Evolutionary conservation across 2,113 vertebrate species (phyloP).

Genomic region (Petroica traversi): DNA sequence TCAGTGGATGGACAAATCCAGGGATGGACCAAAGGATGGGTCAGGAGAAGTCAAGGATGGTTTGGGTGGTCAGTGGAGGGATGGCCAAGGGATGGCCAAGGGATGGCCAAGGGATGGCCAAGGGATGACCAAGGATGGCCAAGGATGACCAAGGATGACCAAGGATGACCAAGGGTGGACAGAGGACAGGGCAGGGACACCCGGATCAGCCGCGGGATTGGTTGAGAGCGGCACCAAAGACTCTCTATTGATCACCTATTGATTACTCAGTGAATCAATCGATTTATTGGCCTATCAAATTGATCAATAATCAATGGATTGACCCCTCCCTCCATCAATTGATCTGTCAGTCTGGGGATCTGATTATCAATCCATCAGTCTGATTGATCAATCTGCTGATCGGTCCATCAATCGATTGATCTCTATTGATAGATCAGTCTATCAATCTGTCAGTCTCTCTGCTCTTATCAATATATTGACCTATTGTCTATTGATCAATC

Average conservation of each 20-base stretch:
- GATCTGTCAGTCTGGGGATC: not conserved
- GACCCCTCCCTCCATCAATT: not conserved
- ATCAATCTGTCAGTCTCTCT: not conserved
- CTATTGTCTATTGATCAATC: not conserved
- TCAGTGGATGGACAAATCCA: not conserved
- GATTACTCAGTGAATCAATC: fast-evolving
- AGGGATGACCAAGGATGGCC: no score
- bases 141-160: not conserved
- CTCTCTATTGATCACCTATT: not conserved
- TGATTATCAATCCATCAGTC: not conserved
- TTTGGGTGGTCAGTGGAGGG: not conserved
- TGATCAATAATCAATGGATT: not conserved
- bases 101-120: no score
- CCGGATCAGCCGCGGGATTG: fast-evolving
- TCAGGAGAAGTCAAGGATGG: not conserved
- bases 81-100: fast-evolving
- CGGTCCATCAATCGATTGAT: not conserved
- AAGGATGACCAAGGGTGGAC: fast-evolving
- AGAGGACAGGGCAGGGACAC: not conserved
- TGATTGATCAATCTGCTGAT: not conserved
- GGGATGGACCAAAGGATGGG: not conserved
- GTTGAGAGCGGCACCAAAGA: not conserved
- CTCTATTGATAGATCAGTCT: not conserved
- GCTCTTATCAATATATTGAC: no score
- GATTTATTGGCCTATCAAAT: not conserved